Evolutionary conservation across 2,113 vertebrate genomes (phyloP).

Genomic region (Peromyscus californicus): DNA sequence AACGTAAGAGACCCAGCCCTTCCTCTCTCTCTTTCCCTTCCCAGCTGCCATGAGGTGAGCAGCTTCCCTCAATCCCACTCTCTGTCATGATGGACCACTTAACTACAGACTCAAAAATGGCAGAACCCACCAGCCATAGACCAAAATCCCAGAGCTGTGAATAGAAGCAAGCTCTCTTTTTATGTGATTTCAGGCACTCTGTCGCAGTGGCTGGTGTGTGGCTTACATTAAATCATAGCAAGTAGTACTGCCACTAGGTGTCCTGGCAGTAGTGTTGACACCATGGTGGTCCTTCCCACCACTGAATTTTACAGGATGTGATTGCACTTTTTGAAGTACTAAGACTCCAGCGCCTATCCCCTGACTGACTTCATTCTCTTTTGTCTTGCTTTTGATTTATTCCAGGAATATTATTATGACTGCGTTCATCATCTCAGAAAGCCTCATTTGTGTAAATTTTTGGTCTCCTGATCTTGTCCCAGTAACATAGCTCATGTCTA

Average conservation of each 20-base stretch:
- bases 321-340: constrained; percentile 29
- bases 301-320: not conserved
- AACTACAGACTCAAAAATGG: not conserved
- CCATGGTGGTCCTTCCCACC: not conserved
- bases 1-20: fast-evolving
- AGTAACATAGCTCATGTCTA: constrained; percentile 76
- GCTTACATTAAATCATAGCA: not conserved
- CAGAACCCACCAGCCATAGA: not conserved
- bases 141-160: not conserved
- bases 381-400: constrained; percentile 62
- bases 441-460: constrained; percentile 57
- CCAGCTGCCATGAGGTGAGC: not conserved
- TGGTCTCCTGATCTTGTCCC: constrained; percentile 62
- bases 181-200: not conserved
- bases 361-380: constrained; percentile 59
- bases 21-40: not conserved
- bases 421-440: constrained; percentile 70
- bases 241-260: not conserved
- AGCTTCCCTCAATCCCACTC: not conserved
- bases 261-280: not conserved
- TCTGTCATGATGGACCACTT: too few relatives aligned
- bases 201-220: not conserved
- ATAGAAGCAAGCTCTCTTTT: not conserved
- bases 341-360: not conserved
- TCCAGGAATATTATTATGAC: constrained; percentile 63